Evolutionary conservation across 1,140 invertebrate species (phyloP).

Genomic region (Oppia nitens): DNA sequence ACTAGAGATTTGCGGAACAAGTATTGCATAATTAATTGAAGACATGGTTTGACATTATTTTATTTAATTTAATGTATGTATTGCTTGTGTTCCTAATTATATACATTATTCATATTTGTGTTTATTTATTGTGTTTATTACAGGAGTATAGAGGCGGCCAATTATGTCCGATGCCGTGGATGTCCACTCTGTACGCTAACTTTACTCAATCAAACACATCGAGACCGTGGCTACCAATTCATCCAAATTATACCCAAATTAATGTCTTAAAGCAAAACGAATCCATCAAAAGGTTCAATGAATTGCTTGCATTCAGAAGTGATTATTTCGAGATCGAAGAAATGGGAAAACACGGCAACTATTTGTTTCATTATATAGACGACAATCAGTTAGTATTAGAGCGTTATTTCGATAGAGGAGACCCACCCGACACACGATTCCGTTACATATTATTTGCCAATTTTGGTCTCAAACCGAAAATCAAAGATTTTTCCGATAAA

Average conservation of each 20-base stretch:
- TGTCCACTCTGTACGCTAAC: slow-evolving; percentile 14
- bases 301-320: slow-evolving; percentile 5
- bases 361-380: slow-evolving; percentile 16
- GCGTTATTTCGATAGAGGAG: slow-evolving; percentile 11
- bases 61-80: no score
- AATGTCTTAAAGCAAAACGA: slow-evolving; percentile 16
- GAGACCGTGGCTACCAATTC: slow-evolving; percentile 17
- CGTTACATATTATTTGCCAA: slow-evolving; percentile 15
- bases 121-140: no score
- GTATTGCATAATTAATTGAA: no score
- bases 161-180: slow-evolving; percentile 21
- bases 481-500: slow-evolving; percentile 14
- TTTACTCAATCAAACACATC: slow-evolving; percentile 12
- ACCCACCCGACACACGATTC: slow-evolving; percentile 1
- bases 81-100: no score
- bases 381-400: slow-evolving; percentile 8
- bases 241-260: slow-evolving; percentile 15
- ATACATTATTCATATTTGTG: no score
- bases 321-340: background rate
- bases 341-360: slow-evolving; percentile 4
- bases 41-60: no score
- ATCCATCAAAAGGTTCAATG: background rate
- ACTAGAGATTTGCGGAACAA: no score
- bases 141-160: slow-evolving; percentile 19
- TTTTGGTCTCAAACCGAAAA: slow-evolving; percentile 1